Evolutionary conservation across 2,797 vertebrate genomes (phyloP).

Genomic region (Melanotaenia pygmaea): DNA sequence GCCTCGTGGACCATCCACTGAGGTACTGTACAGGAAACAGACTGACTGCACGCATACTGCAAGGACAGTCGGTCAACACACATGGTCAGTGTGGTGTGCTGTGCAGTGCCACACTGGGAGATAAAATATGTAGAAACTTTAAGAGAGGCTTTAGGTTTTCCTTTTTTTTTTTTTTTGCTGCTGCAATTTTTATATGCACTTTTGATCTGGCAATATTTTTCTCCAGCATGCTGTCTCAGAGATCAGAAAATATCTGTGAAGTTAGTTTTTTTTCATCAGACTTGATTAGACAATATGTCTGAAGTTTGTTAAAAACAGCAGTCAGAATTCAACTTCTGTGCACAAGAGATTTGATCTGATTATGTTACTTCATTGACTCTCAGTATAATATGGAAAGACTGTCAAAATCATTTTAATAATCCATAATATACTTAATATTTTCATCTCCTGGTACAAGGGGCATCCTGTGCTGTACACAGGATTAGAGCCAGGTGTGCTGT

Average conservation of each 20-base stretch:
- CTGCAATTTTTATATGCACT: slow-evolving; percentile 2
- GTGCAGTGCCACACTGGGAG: background rate
- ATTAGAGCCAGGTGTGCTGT: background rate
- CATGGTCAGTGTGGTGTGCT: slow-evolving; percentile 6
- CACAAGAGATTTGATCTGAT: slow-evolving; percentile 1
- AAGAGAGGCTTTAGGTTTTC: background rate
- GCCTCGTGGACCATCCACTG: slow-evolving; percentile 11
- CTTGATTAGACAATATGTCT: background rate
- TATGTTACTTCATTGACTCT: background rate
- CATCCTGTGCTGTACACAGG: background rate
- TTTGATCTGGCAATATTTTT: slow-evolving; percentile 13
- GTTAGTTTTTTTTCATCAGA: too few relatives aligned
- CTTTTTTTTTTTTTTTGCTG: background rate
- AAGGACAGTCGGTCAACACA: slow-evolving; percentile 7
- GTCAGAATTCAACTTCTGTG: background rate
- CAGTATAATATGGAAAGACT: background rate
- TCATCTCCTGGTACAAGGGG: background rate
- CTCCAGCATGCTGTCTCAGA: slow-evolving; percentile 14
- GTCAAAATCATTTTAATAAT: background rate
- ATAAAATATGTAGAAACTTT: background rate
- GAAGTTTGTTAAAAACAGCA: background rate
- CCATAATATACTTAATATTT: background rate
- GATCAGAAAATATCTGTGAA: background rate
- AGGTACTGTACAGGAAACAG: slow-evolving; percentile 9
- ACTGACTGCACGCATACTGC: slow-evolving; percentile 18